Evolutionary conservation across 2,113 vertebrate genomes (phyloP).

Genomic region (Synchiropus splendidus): DNA sequence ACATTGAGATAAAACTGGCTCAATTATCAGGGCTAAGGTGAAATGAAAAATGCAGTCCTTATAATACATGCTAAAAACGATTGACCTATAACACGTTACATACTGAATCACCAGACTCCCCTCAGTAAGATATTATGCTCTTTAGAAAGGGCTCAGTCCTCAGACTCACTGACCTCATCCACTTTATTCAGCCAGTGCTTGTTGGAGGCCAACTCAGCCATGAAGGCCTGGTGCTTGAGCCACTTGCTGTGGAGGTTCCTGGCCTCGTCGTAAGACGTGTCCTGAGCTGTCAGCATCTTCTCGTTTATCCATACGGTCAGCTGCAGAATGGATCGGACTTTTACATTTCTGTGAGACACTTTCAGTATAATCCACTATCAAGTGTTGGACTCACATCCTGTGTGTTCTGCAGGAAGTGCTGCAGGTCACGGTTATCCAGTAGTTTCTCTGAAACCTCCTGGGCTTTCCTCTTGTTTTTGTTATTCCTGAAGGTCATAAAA

Average conservation of each 20-base stretch:
- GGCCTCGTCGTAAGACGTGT: conserved; percentile 80
- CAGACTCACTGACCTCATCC: conserved; percentile 61
- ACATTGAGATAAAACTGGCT: too few species aligned
- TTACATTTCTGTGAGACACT: not conserved
- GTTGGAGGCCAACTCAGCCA: conserved; percentile 86
- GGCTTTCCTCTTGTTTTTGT: conserved; percentile 65
- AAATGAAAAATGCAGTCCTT: too few species aligned
- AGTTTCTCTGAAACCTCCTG: conserved; percentile 71
- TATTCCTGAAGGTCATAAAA: conserved; percentile 58
- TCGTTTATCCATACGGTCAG: conserved; percentile 91
- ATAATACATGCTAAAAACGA: too few species aligned
- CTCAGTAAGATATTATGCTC: too few species aligned
- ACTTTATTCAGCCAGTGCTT: conserved; percentile 83
- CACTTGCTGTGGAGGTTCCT: conserved; percentile 88
- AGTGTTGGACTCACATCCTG: conserved; percentile 77
- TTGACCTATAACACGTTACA: too few species aligned
- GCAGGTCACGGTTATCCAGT: conserved; percentile 81
- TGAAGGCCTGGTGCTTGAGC: conserved; percentile 91
- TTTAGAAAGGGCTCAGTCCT: too few species aligned
- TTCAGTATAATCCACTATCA: conserved; percentile 3
- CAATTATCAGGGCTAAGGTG: too few species aligned
- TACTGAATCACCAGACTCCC: too few species aligned
- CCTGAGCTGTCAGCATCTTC: conserved; percentile 91
- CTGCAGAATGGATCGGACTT: conserved; percentile 46
- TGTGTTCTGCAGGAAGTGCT: conserved; percentile 88